These are phyloP conservation scores for Pharmacophagus antenor DNA, from an alignment of 2,888 invertebrate species.

Conservation along the genomic window DNA sequence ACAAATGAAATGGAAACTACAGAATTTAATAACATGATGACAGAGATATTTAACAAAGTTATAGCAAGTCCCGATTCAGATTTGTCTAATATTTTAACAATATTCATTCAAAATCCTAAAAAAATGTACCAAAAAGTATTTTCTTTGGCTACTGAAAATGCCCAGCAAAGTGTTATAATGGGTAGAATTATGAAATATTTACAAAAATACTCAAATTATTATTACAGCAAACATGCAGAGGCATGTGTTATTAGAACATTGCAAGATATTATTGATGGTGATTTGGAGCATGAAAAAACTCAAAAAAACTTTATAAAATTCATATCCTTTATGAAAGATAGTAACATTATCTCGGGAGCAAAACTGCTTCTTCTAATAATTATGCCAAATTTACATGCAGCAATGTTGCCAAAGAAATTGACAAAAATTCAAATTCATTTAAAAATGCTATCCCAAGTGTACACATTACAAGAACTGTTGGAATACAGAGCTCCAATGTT, in stretches of 20 bases:
- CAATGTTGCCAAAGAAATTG: conserved; percentile 50
- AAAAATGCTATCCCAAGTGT: conserved; percentile 50
- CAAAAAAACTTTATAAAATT: conserved; percentile 56
- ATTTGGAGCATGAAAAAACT: conserved; percentile 47
- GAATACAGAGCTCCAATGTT: conserved; percentile 64
- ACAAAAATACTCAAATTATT: conserved; percentile 54
- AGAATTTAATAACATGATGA: conserved; percentile 49
- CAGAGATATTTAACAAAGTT: conserved; percentile 65
- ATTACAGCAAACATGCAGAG: conserved; percentile 59
- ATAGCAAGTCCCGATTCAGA: conserved; percentile 49
- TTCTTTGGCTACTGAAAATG: conserved; percentile 54
- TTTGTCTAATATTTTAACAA: conserved; percentile 50
- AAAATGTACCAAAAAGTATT: conserved; percentile 59
- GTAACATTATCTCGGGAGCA: conserved; percentile 47
- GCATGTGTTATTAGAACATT: conserved; percentile 53
- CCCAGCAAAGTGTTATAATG: conserved; percentile 60
- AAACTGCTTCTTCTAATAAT: conserved; percentile 59
- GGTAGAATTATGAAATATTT: conserved; percentile 54
- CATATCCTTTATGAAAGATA: conserved; percentile 51
- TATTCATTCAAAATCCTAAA: conserved; percentile 65
- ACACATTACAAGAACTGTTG: conserved; percentile 49
- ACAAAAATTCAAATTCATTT: conserved; percentile 49
- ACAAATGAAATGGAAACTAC: conserved; percentile 43
- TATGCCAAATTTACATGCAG: conserved; percentile 64
- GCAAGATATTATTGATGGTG: conserved; percentile 45